Base-by-base conservation (phyloP, 2,888 invertebrate genomes). In the Aquatica leii region DNA sequence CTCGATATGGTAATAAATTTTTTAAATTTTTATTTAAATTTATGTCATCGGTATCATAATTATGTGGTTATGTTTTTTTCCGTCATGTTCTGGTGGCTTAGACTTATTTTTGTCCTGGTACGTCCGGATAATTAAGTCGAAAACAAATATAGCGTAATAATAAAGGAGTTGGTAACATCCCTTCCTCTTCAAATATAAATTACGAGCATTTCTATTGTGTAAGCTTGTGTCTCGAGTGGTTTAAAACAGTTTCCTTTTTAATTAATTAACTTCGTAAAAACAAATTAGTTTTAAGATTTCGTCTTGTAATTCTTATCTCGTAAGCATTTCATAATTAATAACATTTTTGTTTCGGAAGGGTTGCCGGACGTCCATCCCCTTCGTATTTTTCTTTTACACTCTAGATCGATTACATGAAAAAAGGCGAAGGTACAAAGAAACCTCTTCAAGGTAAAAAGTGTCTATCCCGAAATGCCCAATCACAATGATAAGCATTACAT, bases 191-290 rank as follows among this genome's bases (percentile, higher is more conserved):
- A 40, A 49, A 17, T 55, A 54, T 59, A 59, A 59, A 63, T 63
- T 63, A 63, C 63, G 40, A 57, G 54, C 54, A 65, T 67, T 67
- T 61, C 58, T 66, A 65, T 65, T 68, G 62, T 62, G 52, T 62
- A 55, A 61, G 55, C 62, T 54, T 59, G 37, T 51, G 53, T 61
- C 53, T 57, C 64, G 46, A 46, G 46, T 46, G 46, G 46, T 46
- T 46, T 46, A 46, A 46, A 46, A 46, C 46, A 46, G 18, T 46
- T 46, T 18, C 46, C 18, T 77, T 77, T 78, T 76, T 78, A 78
- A 80, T 80, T 80, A 80, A 80, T 80, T 79, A 79, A 78, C 76
- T 73, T 68, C 70, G 74, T 66, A 73, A 74, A 76, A 78, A 78
- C 77, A 79, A 80, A 79, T 78, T 77, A 75, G 78, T 76, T 77